Base-by-base conservation (phyloP, 2,797 vertebrate species). In the Eleutherodactylus coqui region DNA sequence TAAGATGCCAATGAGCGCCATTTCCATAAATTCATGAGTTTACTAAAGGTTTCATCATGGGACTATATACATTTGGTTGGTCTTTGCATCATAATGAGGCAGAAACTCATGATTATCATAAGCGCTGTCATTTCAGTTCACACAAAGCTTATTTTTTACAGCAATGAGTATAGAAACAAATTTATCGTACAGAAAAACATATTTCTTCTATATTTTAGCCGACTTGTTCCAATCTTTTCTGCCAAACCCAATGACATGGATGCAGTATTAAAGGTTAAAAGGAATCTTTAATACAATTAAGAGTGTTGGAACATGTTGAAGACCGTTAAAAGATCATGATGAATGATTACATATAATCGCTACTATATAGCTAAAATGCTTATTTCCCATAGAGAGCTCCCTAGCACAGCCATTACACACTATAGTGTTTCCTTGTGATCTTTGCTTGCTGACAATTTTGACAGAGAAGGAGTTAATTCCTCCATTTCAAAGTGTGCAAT, bases 401-500 rank as follows among this genome's bases (percentile, higher is more conserved):
- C 47, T 38, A 53, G 45, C 47, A 34, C 29, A 36, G 29, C 34
- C 62, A 81, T 16, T 19, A 64, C 45, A 47, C 41, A 64, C 38
- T 47, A 38, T 29, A 67, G 9, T 10, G 16, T 29, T 49, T 4
- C 27, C 41, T 10, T 67, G 60, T 67, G 27, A 32, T 81, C 43
- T 77, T 24, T 38, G 7, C 27, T 24, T 77, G 49, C 75, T 53
- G 49, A 55, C 73, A 49, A 49, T 70, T 82, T n/a, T 67, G 27
- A 82, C 45, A 32, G 41, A 75, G 29, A 64, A 75, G 9, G 79
- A 80, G 79, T 86, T 86, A 82, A 76, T 64, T 62, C 75, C 11
- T 80, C 32, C 6, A 75, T 75, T 82, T 75, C 79, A 86, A 82
- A 86, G 79, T 32, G 32, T 53, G 85, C 85, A 76, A 69, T 82